Evolutionary conservation across 1,140 invertebrate species (phyloP).

Genomic region (Pteromalus puparum): DNA sequence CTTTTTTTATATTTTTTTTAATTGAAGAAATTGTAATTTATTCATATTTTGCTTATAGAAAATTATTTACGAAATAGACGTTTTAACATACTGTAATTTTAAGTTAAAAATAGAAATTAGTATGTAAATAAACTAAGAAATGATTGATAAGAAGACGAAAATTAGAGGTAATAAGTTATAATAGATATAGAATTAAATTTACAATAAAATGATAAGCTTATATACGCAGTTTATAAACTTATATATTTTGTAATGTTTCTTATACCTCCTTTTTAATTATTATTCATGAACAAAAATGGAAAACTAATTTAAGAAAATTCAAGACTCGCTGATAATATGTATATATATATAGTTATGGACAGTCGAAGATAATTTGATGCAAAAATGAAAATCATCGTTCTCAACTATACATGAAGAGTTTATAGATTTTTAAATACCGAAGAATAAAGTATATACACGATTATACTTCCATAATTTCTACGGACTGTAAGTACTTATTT

Average conservation of each 20-base stretch:
- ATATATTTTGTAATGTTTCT: slow-evolving; percentile 33
- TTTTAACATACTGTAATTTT: slow-evolving; percentile 48
- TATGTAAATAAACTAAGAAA: slow-evolving; percentile 50
- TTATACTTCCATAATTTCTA: background rate
- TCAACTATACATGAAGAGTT: background rate
- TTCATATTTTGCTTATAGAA: slow-evolving; percentile 47
- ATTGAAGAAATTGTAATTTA: slow-evolving; percentile 43
- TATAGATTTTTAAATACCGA: background rate
- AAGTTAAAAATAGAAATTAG: slow-evolving; percentile 44
- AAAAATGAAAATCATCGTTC: background rate
- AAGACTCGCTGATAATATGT: background rate
- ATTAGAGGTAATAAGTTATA: slow-evolving; percentile 51
- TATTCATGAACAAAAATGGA: background rate
- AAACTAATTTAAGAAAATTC: background rate
- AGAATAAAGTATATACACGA: background rate
- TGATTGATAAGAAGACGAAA: slow-evolving; percentile 42
- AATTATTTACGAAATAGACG: slow-evolving; percentile 33
- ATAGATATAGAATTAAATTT: slow-evolving; percentile 48
- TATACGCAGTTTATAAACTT: slow-evolving; percentile 40
- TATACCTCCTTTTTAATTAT: slow-evolving; percentile 42
- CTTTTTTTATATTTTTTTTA: slow-evolving; percentile 39
- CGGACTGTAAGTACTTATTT: background rate
- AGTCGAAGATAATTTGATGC: background rate
- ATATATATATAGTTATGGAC: background rate
- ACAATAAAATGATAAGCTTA: slow-evolving; percentile 51